Evolutionary conservation across 2,888 invertebrate genomes (phyloP), one percentile per base, ranked within the genome.

Genomic region (Chorisops tibialis): DNA sequence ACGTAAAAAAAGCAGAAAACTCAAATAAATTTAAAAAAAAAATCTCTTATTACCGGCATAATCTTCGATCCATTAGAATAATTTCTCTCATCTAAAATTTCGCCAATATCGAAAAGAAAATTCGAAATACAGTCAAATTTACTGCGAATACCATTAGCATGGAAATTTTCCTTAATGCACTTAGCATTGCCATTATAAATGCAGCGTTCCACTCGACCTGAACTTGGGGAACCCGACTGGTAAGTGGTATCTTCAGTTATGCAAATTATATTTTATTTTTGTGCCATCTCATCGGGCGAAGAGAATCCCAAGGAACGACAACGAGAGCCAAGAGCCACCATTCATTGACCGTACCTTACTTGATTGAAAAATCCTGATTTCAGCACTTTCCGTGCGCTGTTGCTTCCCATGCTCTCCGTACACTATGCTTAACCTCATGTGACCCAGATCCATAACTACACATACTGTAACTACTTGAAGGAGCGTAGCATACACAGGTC

Each of bases 181-280:
- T 54, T 54, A 43, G 41, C 54, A 54, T 41, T 21, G 43, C 16
- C 54, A 54, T 54, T 24, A 54, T 43, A 41, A 54, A 54, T 43
- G 54, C 41, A 54, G 21, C 22, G 16, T 12, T 41, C 41, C 14
- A n/a, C 14, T 41, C 16, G n/a, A 12, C 16, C 41, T 41, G 41
- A 14, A 3, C 41, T n/a, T 16, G 2, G 41, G 37, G 12, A 41
- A 16, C 6, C 16, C n/a, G n/a, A n/a, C 41, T 6, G 7, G n/a
- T 41, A 41, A 14, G 41, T 41, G n/a, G 41, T 41, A 41, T 16
- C 41, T 41, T 41, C 41, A 41, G 19, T 43, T 43, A 43, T 43
- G 43, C 43, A 41, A 43, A 43, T 30, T 30, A 7, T 30, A 30
- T 30, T 30, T 30, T 30, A 7, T n/a, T n/a, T n/a, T n/a, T n/a